These are phyloP conservation scores for Drosophila auraria DNA, from an alignment of 1,140 invertebrate species.

Conservation along the genomic window DNA sequence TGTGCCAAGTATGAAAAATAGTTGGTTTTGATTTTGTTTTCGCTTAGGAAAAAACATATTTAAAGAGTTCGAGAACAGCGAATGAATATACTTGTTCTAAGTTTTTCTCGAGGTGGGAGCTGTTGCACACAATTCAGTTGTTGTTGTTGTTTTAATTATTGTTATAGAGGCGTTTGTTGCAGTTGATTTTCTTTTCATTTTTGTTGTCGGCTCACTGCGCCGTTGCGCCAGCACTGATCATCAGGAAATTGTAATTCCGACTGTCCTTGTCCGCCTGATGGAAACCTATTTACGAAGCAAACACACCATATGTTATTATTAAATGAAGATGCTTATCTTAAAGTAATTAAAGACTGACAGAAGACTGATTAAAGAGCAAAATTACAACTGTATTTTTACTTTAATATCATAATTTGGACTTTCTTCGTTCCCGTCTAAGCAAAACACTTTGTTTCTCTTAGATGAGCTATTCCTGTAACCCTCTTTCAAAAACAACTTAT, in stretches of 20 bases:
- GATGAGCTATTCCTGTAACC: no score
- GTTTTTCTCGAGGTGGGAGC: conserved; percentile 69
- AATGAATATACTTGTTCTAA: conserved; percentile 30
- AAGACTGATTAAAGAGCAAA: no score
- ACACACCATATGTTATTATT: background rate
- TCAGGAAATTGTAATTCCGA: conserved; percentile 69
- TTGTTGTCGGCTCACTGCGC: conserved; percentile 50
- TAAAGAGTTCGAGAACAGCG: conserved; percentile 29
- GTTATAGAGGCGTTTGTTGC: conserved; percentile 46
- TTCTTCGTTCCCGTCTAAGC: no score
- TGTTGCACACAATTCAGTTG: conserved; percentile 80
- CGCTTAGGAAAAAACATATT: conserved; percentile 20
- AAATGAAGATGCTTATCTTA: background rate
- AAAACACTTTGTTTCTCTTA: no score
- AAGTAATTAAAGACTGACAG: no score
- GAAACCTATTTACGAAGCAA: conserved; percentile 35
- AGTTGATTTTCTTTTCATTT: conserved; percentile 19
- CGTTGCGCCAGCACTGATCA: conserved; percentile 65
- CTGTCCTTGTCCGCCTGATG: conserved; percentile 70
- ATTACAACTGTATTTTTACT: no score
- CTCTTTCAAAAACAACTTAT: no score
- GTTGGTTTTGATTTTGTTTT: background rate
- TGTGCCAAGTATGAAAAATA: conserved; percentile 42
- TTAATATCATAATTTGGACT: no score
- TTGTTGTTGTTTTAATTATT: conserved; percentile 48